Evolutionary conservation across 2,888 invertebrate genomes (phyloP), one percentile per base, ranked within the genome.

Genomic region (Hemithea aestivaria): DNA sequence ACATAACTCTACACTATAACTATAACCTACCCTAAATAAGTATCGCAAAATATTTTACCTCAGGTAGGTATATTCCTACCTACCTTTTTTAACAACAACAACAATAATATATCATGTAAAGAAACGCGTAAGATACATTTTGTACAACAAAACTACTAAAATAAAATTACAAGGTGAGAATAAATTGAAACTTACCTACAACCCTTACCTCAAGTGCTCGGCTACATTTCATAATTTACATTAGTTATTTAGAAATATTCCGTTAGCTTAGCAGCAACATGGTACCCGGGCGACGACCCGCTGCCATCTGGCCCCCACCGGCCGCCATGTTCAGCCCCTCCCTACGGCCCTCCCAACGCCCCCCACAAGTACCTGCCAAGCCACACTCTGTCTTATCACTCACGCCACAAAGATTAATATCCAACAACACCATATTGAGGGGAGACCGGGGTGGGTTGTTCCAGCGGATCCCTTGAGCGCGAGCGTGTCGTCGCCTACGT

Each of bases 291-390:
- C 66, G 67, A 55, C 73, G 66, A 67, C 63, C 59, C 51, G 68
- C 64, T 61, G 73, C 70, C 73, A 73, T 77, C 75, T 84, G 80
- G 58, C 78, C 83, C 84, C 83, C 79, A 65, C 79, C 67, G 74
- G 58, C 74, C 58, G 73, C 82, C 79, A 76, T 74, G 63, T 73
- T 76, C 78, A 68, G 79, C 82, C 70, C 84, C 83, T 74, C 85
- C 83, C 81, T 64, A 66, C 62, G 76, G 54, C 69, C 81, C 84
- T 75, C 85, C 84, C 81, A 82, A 70, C 83, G 82, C 84, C 84
- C 70, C 73, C 80, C 76, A 80, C 68, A 68, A 58, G 65, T 67
- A 69, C 66, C 69, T 64, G 63, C 60, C 72, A 61, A 64, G 62
- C 64, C 64, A 75, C 75, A 76, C 62, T 66, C 68, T 67, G 70